Conservation (phyloP, 2,797 vertebrate genomes). For the Menidia menidia region DNA sequence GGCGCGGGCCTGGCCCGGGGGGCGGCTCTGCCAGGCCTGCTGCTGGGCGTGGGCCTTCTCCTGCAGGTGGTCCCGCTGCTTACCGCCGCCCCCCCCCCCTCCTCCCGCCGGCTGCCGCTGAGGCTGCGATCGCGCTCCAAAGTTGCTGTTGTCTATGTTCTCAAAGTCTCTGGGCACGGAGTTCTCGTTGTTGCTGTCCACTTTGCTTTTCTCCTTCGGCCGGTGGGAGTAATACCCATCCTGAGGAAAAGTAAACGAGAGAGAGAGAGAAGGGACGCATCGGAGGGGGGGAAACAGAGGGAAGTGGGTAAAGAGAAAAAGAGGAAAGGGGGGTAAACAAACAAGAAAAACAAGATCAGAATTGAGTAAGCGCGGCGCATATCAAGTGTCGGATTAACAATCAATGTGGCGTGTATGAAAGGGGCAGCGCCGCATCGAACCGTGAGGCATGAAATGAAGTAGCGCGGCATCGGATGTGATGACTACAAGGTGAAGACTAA, state of each 20-base stretch:
- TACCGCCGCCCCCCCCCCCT: constrained; percentile 69
- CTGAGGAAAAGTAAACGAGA: constrained; percentile 71
- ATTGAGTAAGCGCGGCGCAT: constrained; percentile 60
- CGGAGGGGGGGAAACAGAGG: constrained; percentile 18
- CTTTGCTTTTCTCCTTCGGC: constrained; percentile 95
- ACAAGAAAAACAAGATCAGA: constrained; percentile 71
- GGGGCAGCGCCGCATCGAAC: constrained; percentile 58
- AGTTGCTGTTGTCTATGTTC: constrained; percentile 98
- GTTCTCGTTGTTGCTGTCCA: constrained; percentile 99
- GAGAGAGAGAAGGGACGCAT: constrained; percentile 27
- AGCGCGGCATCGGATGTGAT: constrained; percentile 57
- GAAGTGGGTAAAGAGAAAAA: constrained; percentile 19
- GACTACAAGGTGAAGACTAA: constrained; percentile 63
- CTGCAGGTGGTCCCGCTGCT: constrained; percentile 86
- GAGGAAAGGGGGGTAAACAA: constrained; percentile 31
- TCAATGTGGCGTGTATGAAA: constrained; percentile 66
- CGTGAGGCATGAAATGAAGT: constrained; percentile 78
- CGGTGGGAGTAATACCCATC: constrained; percentile 95
- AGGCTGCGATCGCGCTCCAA: constrained; percentile 90
- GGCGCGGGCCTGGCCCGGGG: constrained; percentile 78
- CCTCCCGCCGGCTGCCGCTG: constrained; percentile 84
- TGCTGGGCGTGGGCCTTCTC: constrained; percentile 86
- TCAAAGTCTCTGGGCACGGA: constrained; percentile 99
- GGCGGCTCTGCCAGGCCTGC: constrained; percentile 79
- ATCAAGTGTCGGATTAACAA: constrained; percentile 76